Base-by-base conservation (phyloP, 2,888 invertebrate genomes). In the Odontomyia ornata region DNA sequence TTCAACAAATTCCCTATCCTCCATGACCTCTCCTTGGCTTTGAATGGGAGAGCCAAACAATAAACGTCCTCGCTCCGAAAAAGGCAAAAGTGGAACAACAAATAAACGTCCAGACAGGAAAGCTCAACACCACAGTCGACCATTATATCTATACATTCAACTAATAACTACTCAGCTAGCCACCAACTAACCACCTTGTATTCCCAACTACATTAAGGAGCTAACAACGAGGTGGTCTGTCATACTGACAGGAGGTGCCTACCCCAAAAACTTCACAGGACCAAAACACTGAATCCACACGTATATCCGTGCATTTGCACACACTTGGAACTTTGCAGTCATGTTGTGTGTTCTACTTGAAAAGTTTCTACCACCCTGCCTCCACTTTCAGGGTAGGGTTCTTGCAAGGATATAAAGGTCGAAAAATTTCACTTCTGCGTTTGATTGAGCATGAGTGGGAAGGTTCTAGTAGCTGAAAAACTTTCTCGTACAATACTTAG, bases 251-350 rank as follows among this genome's bases (percentile, higher is more conserved):
- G 36, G 36, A 9, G 36, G 9, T 5, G 36, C 71, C 71, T 71
- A 71, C 67, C 67, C 21, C 67, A 67, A 67, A 67, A 52, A 71
- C 47, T 23, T 47, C 46, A 23, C 46, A n/a, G 71, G n/a, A 71
- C 25, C 71, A 27, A 43, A 67, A 71, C 47, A 47, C 1, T 46
- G 25, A 18, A 1, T 27, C 11, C 67, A 43, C n/a, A 52, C 71
- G 21, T 43, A 21, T 43, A n/a, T 18, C 25, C 52, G 18, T 52
- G 18, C 18, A 9, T 52, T 4, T 5, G 1, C 46, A 18, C 3
- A 2, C 67, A 30, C 47, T 46, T 23, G 23, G 11, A 7, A 67
- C 43, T 30, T 27, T 11, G 64, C 64, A 30, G 27, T 25, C 36
- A 36, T 36, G 36, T 36, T 36, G 9, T 25, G 1, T 11, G 47